Evolutionary conservation across 1,140 invertebrate genomes (phyloP), one percentile per base, ranked within the genome.

Genomic region (Spodoptera litura): DNA sequence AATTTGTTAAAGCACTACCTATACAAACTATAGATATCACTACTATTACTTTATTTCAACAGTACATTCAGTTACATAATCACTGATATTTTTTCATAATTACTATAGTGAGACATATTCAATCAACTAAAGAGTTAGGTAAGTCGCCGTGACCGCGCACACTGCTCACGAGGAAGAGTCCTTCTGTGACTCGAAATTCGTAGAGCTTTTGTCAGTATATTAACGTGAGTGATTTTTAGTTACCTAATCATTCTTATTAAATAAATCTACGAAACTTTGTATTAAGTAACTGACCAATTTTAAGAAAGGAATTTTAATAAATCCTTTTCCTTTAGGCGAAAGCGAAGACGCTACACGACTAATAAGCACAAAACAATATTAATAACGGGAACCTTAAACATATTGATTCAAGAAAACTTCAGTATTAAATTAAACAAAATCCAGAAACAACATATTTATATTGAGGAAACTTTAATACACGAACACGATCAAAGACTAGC

Each of bases 401-500:
- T 44, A 58, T 58, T 25, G 35, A 70, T 44, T 9, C 27, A 44
- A 9, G 9, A 58, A 58, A 72, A 58, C 55, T 72, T 44, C 70
- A 11, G 35, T 44, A 44, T 58, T 35, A 72, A 71, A 44, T 44
- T 55, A 72, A 72, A 72, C 70, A 72, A 58, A 38, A 56, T 20
- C 27, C 11, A 44, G 38, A 44, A 44, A 44, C 12, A 72, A 56
- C 70, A 58, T 72, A 55, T 58, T 72, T 72, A 72, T 58, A 59
- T 27, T 49, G 15, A 49, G 25, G 31, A 74, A 74, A 74, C 71
- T 74, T 74, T 61, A 59, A 74, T 74, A 74, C 56, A 27, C 71
- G 55, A 74, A 61, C 68, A 72, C 56, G 71, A 74, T 51, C 5
- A 49, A 12, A 51, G 56, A n/a, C 53, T 44, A 58, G 55, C 56